Percentiles rank a stretch among this genome's conserved stretches.
Evolutionary conservation across 2,888 invertebrate genomes (phyloP).

Genomic region (Drepanosiphum platanoidis): DNA sequence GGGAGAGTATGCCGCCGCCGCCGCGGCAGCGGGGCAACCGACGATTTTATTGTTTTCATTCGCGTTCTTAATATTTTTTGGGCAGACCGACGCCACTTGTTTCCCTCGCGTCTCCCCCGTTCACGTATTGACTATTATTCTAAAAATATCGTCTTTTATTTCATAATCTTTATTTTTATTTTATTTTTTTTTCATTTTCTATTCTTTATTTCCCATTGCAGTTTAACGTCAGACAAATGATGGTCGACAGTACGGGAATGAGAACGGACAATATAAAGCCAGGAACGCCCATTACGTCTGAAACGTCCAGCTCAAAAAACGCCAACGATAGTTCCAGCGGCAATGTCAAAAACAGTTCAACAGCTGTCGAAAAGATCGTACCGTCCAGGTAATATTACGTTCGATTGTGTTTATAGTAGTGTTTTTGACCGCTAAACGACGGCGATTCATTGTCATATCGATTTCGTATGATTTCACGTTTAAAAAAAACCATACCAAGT

Average conservation of each 20-base stretch:
- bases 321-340: constrained; percentile 15
- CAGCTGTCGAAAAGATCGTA: constrained; percentile 35
- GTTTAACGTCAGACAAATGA: constrained; percentile 66
- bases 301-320: constrained; percentile 61
- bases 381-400: constrained; percentile 44
- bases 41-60: constrained; percentile 24
- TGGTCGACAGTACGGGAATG: constrained; percentile 66
- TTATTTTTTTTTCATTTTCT: too few species aligned
- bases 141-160: constrained; percentile 19
- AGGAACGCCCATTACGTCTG: constrained; percentile 55
- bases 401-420: not conserved
- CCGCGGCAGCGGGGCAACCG: not conserved
- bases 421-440: not conserved
- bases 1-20: too few species aligned
- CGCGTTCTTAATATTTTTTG: not conserved
- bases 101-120: not conserved
- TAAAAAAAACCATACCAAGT: not conserved
- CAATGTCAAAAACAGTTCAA: constrained; percentile 49
- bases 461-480: not conserved
- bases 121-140: constrained; percentile 27
- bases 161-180: constrained; percentile 22
- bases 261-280: constrained; percentile 64
- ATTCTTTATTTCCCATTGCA: constrained; percentile 63
- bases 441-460: not conserved
- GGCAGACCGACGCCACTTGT: constrained; percentile 16